Evolutionary conservation across 37 sponge, comb jelly and placozoan genomes (phyloP).

Genomic region (Agelas oroides): DNA sequence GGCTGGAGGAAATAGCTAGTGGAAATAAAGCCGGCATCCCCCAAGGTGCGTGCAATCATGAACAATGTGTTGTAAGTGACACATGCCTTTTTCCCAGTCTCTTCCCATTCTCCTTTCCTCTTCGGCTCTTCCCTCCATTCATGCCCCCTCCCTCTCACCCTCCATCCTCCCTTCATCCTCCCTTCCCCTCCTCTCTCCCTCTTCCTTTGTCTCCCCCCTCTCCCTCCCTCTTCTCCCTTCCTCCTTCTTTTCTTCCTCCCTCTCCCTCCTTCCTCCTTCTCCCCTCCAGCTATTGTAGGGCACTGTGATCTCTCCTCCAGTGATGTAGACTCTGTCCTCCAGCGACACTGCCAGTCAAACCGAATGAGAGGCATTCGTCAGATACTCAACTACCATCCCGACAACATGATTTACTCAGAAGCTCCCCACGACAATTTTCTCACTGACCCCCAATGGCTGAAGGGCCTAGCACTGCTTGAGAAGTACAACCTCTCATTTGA

Average conservation of each 20-base stretch:
- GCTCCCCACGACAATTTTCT: conserved; percentile 75
- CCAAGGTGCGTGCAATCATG: conserved; percentile 19
- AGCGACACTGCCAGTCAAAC: conserved; percentile 60
- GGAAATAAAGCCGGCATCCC: conserved; percentile 29
- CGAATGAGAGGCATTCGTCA: conserved; percentile 86
- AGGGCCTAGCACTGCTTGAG: conserved; percentile 72
- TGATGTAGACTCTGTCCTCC: conserved; percentile 56
- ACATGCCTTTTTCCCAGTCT: too few species aligned
- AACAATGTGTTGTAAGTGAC: background rate
- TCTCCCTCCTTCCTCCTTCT: too few species aligned
- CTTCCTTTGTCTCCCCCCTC: background rate
- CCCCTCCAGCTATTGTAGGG: conserved; percentile 40
- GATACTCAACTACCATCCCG: conserved; percentile 79
- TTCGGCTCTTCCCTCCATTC: too few species aligned
- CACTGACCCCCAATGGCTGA: conserved; percentile 76
- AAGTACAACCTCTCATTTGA: conserved; percentile 88
- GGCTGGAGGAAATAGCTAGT: conserved; percentile 63
- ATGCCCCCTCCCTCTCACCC: too few species aligned
- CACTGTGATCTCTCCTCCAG: conserved; percentile 48
- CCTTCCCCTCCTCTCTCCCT: too few species aligned
- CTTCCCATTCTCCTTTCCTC: too few species aligned
- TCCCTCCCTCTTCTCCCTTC: too few species aligned
- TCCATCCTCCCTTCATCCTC: too few species aligned
- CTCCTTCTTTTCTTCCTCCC: too few species aligned
- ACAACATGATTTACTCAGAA: conserved; percentile 45